Evolutionary conservation across 2,113 vertebrate genomes (phyloP).

Genomic region (Anser brachyrhynchus): DNA sequence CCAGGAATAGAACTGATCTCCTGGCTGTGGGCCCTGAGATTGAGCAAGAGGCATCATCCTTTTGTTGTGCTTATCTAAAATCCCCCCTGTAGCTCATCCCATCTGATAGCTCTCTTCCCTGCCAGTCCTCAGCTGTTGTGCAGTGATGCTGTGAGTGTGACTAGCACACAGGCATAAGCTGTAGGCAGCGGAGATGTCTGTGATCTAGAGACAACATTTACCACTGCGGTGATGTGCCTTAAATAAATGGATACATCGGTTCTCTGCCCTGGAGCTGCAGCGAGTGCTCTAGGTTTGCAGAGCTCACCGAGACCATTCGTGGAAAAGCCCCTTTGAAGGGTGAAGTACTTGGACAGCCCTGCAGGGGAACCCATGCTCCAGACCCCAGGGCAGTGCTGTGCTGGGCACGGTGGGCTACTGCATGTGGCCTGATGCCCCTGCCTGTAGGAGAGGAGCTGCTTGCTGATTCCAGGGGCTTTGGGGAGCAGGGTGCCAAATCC

Average conservation of each 20-base stretch:
- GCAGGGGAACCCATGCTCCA: neutral
- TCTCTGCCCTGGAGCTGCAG: neutral
- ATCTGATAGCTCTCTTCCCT: constrained; percentile 15
- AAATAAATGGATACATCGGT: fast-evolving
- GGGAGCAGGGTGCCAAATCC: neutral
- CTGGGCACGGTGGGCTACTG: neutral
- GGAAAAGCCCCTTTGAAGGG: neutral
- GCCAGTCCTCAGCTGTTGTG: neutral
- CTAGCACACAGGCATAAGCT: neutral
- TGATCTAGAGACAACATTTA: neutral
- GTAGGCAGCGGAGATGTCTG: neutral
- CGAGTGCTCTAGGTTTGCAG: fast-evolving
- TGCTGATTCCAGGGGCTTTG: neutral
- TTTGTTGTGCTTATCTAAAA: constrained; percentile 10
- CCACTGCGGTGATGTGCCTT: neutral
- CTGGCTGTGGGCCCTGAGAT: constrained; percentile 5
- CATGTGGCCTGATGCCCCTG: fast-evolving
- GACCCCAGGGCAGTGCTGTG: fast-evolving
- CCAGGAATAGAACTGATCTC: constrained; percentile 23
- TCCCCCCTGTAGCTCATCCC: constrained; percentile 29
- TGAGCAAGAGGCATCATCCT: constrained; percentile 18
- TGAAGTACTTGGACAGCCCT: neutral
- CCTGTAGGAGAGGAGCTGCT: fast-evolving
- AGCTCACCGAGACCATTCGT: too few relatives aligned
- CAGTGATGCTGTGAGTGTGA: neutral